Evolutionary conservation across 1,140 invertebrate species (phyloP).

Genomic region (Zaprionus taronus): DNA sequence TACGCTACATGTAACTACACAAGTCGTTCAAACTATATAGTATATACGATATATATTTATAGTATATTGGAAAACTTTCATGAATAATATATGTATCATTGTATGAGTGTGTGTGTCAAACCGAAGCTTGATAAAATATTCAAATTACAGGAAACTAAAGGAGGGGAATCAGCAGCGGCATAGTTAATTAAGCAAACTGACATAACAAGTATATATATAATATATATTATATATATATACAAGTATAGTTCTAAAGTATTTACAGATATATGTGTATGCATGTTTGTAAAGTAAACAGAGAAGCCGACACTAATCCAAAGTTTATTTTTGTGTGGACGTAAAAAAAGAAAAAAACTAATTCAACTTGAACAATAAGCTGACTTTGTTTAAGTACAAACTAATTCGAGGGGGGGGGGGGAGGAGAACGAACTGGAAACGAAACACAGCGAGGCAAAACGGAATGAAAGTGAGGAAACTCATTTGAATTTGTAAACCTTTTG

Average conservation of each 20-base stretch:
- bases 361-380: slow-evolving; percentile 39
- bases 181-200: slow-evolving; percentile 12
- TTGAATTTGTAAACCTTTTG: slow-evolving; percentile 79
- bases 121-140: slow-evolving; percentile 8
- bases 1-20: no score
- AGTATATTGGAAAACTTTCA: not conserved
- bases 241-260: slow-evolving; percentile 8
- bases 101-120: slow-evolving; percentile 25
- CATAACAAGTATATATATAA: not conserved
- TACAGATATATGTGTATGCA: not conserved
- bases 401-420: not conserved
- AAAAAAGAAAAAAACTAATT: slow-evolving; percentile 31
- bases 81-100: not conserved
- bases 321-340: slow-evolving; percentile 28
- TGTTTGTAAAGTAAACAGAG: not conserved
- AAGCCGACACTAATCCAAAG: slow-evolving; percentile 8
- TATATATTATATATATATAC: not conserved
- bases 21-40: not conserved
- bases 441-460: not conserved
- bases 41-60: not conserved
- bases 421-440: not conserved
- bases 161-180: not conserved
- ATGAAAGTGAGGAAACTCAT: slow-evolving; percentile 47
- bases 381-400: slow-evolving; percentile 46
- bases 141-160: not conserved